Evolutionary conservation across 1,140 invertebrate genomes (phyloP), one percentile per base, ranked within the genome.

Genomic region (Drosophila obscura): DNA sequence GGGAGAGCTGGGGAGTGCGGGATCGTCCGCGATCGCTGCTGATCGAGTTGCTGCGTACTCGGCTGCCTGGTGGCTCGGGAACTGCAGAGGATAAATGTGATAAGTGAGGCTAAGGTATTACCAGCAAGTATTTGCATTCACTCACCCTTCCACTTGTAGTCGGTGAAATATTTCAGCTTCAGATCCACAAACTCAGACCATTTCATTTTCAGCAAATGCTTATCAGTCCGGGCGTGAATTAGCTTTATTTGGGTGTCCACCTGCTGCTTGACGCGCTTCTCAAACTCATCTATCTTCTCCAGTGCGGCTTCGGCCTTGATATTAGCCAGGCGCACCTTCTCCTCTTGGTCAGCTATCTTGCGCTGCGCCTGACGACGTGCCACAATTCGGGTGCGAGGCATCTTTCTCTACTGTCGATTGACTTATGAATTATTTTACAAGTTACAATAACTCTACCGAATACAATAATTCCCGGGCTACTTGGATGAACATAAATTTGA

Each of bases 341-440:
- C 90, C 4, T 83, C 65, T 0, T 45, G 35, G 2, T 68, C 68
- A 0, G 73, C 71, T 0, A 62, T 67, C 39, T 71, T 13, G 9
- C 83, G 69, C 52, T 76, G 39, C 19, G 65, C 65, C 39, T 77
- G 46, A 2, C 58, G 53, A 9, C 58, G 71, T 16, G 72, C 62
- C 0, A 16, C 19, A 39, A 83, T 9, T 64, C 76, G 78, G 0
- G 68, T 79, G 15, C 87, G 80, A 31, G 87, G 55, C 90, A 91
- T 91, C 13, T 64, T 84, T 19, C 13, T 13, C 8, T 24, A 9
- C 7, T 46, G 24, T 19, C 11, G 35, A 39, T 39, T 39, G 35
- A 39, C 35, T 39, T 39, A 39, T 39, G 35, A 39, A 39, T 4
- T 39, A 39, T 5, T 11, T 4, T 39, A 39, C 4, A 19, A 19